Conservation (phyloP, 2,888 invertebrate genomes). For the Patella ulyssiponensis region DNA sequence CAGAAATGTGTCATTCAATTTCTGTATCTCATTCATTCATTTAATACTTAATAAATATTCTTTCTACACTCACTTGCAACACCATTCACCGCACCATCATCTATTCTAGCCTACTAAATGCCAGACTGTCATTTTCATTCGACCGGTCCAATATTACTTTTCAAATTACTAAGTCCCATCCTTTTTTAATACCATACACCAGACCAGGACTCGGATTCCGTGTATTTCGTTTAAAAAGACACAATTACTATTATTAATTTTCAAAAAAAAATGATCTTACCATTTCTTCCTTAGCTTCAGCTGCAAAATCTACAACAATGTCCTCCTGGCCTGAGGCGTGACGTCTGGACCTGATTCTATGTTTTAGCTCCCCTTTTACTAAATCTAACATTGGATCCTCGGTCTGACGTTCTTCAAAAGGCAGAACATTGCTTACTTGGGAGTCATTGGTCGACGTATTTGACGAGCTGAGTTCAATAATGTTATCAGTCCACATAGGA, state of each 20-base stretch:
- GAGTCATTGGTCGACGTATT: constrained; percentile 1
- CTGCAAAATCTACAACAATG: constrained; percentile 26
- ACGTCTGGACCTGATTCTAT: constrained; percentile 31
- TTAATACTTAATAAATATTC: too few relatives aligned
- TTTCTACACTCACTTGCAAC: too few relatives aligned
- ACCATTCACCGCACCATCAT: too few relatives aligned
- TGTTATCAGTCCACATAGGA: not conserved
- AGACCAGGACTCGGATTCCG: not conserved
- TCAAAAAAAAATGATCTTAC: not conserved
- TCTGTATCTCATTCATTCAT: too few relatives aligned
- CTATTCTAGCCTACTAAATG: too few relatives aligned
- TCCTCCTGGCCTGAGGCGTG: constrained; percentile 36
- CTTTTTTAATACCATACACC: too few relatives aligned
- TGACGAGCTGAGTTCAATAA: not conserved
- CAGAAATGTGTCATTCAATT: too few relatives aligned
- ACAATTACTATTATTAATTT: not conserved
- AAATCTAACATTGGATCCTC: constrained; percentile 13
- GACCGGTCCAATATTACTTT: too few relatives aligned
- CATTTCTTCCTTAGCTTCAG: constrained; percentile 28
- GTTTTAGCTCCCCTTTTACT: constrained; percentile 24
- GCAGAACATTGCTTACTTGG: not conserved
- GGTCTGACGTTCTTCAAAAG: constrained; percentile 10
- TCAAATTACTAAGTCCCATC: too few relatives aligned
- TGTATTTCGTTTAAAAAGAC: not conserved
- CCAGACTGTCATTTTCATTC: too few relatives aligned